Base-by-base conservation (phyloP, 2,113 vertebrate genomes). In the Blennius ocellaris region DNA sequence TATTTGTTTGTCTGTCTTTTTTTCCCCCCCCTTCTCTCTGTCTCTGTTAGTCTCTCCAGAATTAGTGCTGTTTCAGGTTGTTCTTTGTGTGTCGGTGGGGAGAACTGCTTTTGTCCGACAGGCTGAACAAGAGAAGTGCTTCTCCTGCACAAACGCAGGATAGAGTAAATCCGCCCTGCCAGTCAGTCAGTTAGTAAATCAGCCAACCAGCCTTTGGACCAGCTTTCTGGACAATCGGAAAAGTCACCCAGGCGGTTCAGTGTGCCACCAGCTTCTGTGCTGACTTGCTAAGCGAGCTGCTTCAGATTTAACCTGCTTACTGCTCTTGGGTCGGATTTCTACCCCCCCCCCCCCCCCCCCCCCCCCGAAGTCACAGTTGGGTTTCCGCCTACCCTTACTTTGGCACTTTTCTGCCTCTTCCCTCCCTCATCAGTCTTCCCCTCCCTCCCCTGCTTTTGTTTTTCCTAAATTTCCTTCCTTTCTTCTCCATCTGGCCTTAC, bases 121-220 rank as follows among this genome's bases (percentile, higher is more conserved):
- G 67, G 73, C 83, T 21, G 83, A 86, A 92, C 91, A 92, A 92
- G 84, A 90, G 90, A 91, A 91, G 74, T 91, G 91, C 91, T 87
- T 85, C 72, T 76, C 87, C 84, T 88, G 91, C 91, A 91, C 87
- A 90, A 91, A 83, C 78, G 66, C 62, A 43, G 88, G 81, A 84
- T 75, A 76, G 77, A 75, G 71, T 85, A 84, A 91, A 88, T 89
- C 90, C 81, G 14, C 80, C 12, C 86, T 44, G 73, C 74, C 82
- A 60, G 83, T 81, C 83, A 62, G 48, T 65, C 80, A 74, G 48
- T 65, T 78, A 74, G 86, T 87, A 84, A 90, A 84, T 87, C 84
- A 78, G 84, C 58, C 86, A 10, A 72, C 57, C 74, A 73, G 77
- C 85, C 71, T 87, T 83, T 86, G 76, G 80, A 84, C 80, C 71